A percentile compares a stretch with the other conserved stretches of the same genome.
Conservation (phyloP, 1,140 invertebrate genomes). For the Microplitis mediator region DNA sequence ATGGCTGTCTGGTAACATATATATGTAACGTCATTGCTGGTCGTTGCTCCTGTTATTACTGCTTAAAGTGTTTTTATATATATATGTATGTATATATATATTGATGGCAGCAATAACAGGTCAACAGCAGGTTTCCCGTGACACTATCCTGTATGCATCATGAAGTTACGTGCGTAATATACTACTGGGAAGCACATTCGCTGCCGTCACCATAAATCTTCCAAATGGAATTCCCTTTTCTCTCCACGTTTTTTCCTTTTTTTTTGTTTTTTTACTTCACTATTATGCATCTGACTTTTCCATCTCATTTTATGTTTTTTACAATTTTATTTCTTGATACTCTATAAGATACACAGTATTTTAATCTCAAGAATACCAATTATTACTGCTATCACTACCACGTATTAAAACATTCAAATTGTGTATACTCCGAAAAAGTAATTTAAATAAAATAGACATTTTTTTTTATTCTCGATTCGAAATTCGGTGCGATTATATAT, state of each 20-base stretch:
- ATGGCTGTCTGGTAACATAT: conserved; percentile 9
- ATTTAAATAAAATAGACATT: too few species aligned
- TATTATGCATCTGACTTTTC: conserved; percentile 9
- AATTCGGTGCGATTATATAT: neutral
- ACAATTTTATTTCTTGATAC: neutral
- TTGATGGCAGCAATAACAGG: neutral
- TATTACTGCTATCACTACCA: neutral
- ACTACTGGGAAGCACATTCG: conserved; percentile 18
- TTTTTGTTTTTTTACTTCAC: conserved; percentile 9
- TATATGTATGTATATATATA: too few species aligned
- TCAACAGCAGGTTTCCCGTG: conserved; percentile 5
- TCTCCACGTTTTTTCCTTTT: neutral
- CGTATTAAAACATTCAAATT: too few species aligned
- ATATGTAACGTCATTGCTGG: neutral
- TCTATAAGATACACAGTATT: neutral
- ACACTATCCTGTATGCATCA: conserved; percentile 7
- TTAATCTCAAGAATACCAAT: neutral
- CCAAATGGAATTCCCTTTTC: conserved; percentile 41
- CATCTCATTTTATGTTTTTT: conserved; percentile 19
- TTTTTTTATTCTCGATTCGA: too few species aligned
- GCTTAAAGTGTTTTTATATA: too few species aligned
- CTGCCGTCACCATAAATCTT: conserved; percentile 43
- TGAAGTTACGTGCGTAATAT: conserved; percentile 17
- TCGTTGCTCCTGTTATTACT: conserved; percentile 5
- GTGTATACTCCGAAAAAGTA: too few species aligned